Percentiles rank a stretch among this genome's conserved stretches.
These are phyloP conservation scores for Acanthopleura granulata DNA, from an alignment of 2,888 invertebrate species.

Conservation along the genomic window DNA sequence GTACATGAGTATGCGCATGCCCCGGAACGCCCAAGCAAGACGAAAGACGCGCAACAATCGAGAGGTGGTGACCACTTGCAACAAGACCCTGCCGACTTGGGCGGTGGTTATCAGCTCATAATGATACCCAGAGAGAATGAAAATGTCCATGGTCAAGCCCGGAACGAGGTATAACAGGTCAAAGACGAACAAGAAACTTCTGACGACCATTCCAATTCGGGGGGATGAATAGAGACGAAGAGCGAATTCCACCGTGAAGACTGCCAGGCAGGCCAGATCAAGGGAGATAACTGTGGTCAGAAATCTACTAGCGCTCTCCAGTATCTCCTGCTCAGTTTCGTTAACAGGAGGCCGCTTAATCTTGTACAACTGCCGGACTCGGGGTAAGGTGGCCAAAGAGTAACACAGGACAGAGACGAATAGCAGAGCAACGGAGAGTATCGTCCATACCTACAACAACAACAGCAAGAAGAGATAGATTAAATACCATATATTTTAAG, in stretches of 20 bases:
- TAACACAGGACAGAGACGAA: not conserved
- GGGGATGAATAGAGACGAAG: not conserved
- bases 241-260: not conserved
- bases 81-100: not conserved
- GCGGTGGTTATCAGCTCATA: not conserved
- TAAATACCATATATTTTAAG: not conserved
- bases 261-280: not conserved
- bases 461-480: not conserved
- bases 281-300: not conserved
- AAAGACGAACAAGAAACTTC: not conserved
- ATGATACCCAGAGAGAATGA: not conserved
- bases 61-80: slow-evolving; percentile 62
- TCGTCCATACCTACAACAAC: not conserved
- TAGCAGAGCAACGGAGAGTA: not conserved
- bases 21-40: slow-evolving; percentile 66
- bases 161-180: not conserved
- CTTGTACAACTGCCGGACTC: not conserved
- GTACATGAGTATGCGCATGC: slow-evolving; percentile 63
- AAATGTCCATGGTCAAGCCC: not conserved
- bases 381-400: not conserved
- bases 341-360: not conserved
- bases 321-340: not conserved
- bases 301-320: not conserved
- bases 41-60: slow-evolving; percentile 67
- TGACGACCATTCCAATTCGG: not conserved